Evolutionary conservation across 2,797 vertebrate species (phyloP), one percentile per base, ranked within the genome.

Genomic region (Pteropus rufus): DNA sequence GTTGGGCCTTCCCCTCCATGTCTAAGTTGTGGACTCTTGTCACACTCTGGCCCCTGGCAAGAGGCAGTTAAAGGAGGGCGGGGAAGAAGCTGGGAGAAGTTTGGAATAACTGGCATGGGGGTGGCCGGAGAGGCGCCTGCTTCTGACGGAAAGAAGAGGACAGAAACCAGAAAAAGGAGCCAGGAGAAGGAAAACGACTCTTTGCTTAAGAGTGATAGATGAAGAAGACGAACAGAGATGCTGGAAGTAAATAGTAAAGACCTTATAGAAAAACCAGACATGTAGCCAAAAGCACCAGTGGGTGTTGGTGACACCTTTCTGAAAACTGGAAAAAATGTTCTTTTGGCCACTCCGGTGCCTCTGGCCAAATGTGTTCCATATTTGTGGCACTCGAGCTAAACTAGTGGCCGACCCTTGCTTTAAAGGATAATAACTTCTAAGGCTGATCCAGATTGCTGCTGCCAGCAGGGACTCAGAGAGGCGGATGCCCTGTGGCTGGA

Each of bases 361-460:
- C 95, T 94, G 96, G 95, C 91, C 87, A 96, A 96, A 93, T 95
- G 49, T 85, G 93, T 97, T 85, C 93, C 88, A 4, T 95, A 72
- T 92, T 91, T 95, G 94, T 96, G 96, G 85, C 89, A 93, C 93
- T 97, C 94, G 91, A 95, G 62, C 91, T 96, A 93, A 97, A 96
- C 89, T 65, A 89, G 95, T 56, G 79, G 91, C 67, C 14, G 79
- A 89, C 95, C 91, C 97, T 88, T 89, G 83, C 86, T 96, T 95
- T 92, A 93, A 97, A 97, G 96, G 95, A 88, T 96, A 95, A 96
- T 97, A 95, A 96, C 92, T 97, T 97, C 88, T 73, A 77, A 86
- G 26, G 39, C 82, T 84, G 88, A 89, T 95, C 92, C 88, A 93
- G 90, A 89, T 91, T 92, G 92, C 70, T 67, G 7, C 67, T 83